Percentiles rank a stretch among this genome's conserved stretches.
These are phyloP conservation scores for Podarcis raffonei DNA, from an alignment of 2,113 vertebrate genomes.

Conservation along the genomic window DNA sequence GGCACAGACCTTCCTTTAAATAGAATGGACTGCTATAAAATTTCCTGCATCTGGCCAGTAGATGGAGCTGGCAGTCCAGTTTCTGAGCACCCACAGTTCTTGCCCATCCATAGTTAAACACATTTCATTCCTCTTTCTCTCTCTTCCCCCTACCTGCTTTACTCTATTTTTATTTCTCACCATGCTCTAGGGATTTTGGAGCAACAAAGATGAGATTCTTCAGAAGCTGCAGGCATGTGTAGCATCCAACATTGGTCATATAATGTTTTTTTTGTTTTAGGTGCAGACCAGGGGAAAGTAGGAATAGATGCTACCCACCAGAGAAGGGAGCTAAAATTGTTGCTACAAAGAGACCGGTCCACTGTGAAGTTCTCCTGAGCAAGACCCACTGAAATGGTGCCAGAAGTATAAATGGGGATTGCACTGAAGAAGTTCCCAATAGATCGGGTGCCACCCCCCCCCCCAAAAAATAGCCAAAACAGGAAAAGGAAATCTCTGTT, in stretches of 20 bases:
- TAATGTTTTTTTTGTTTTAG: background rate
- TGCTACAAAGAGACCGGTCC: too few relatives aligned
- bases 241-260: background rate
- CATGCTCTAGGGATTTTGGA: background rate
- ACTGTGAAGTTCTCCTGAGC: background rate
- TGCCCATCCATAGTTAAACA: background rate
- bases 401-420: background rate
- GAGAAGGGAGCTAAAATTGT: background rate
- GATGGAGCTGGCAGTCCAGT: conserved; percentile 53
- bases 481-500: too few relatives aligned
- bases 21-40: background rate
- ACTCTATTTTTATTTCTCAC: background rate
- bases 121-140: background rate
- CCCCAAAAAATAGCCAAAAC: background rate
- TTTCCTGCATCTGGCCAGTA: conserved; percentile 18
- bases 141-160: background rate
- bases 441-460: background rate
- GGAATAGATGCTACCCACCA: background rate
- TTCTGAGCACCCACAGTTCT: background rate
- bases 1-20: background rate
- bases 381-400: too few relatives aligned
- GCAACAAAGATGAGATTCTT: background rate
- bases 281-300: too few relatives aligned
- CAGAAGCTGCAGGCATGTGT: background rate
- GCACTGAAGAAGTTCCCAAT: background rate